Conservation (phyloP, 2,797 vertebrate species). For the Calcarius lapponicus region DNA sequence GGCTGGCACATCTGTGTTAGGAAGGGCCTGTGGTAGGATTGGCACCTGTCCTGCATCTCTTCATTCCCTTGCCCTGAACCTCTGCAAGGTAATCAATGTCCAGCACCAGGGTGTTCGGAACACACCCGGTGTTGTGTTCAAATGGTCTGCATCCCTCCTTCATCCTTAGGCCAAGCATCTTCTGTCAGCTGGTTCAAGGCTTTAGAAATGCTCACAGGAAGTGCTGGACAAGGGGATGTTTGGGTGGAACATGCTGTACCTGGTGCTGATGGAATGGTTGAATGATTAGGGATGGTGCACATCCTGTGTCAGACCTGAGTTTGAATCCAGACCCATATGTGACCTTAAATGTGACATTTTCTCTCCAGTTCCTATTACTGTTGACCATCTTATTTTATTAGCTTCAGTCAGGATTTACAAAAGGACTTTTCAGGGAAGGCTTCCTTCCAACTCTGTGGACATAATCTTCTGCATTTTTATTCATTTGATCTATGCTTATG, state of each 20-base stretch:
- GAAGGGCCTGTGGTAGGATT: neutral
- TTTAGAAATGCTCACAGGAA: neutral
- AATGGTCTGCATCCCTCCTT: neutral
- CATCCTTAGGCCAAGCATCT: neutral
- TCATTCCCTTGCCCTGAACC: neutral
- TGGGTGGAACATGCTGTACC: neutral
- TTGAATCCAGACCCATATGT: neutral
- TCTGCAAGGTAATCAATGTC: neutral
- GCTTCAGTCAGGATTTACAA: neutral
- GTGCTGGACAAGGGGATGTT: neutral
- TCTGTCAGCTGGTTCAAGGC: neutral
- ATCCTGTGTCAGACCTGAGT: neutral
- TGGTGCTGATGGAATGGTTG: neutral
- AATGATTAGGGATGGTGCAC: neutral
- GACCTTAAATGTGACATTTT: neutral
- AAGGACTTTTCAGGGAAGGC: neutral
- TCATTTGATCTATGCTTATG: neutral
- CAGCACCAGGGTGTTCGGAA: neutral
- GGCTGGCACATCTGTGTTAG: neutral
- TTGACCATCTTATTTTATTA: neutral
- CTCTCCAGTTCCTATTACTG: neutral
- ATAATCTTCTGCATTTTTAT: constrained; percentile 12
- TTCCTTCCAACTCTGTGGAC: neutral
- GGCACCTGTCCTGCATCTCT: neutral
- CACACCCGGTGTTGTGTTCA: neutral